Evolutionary conservation across 1,140 invertebrate species (phyloP).

Genomic region (Panulirus ornatus): DNA sequence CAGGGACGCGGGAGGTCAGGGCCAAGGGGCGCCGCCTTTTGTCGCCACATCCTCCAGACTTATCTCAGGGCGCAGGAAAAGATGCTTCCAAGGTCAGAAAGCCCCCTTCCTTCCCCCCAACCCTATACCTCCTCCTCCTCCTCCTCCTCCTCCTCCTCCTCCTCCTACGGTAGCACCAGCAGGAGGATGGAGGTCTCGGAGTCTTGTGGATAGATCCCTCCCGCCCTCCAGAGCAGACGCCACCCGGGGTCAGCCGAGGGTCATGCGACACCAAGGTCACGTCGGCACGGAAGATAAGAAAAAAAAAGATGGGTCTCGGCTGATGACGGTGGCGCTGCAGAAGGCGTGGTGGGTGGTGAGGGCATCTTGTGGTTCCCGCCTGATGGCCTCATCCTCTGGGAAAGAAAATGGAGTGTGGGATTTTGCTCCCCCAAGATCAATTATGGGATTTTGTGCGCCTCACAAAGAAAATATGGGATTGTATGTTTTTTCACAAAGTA

Average conservation of each 20-base stretch:
- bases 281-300: neutral
- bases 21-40: neutral
- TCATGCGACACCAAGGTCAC: neutral
- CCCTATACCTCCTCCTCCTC: too few relatives aligned
- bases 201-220: neutral
- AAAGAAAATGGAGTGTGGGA: too few relatives aligned
- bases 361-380: too few relatives aligned
- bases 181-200: neutral
- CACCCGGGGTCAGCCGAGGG: neutral
- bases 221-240: neutral
- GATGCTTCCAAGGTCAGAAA: constrained; percentile 16
- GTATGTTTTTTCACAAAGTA: too few relatives aligned
- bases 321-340: neutral
- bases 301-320: neutral
- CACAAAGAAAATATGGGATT: too few relatives aligned
- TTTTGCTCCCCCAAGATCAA: too few relatives aligned
- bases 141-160: too few relatives aligned
- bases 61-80: constrained; percentile 15
- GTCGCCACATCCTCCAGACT: constrained; percentile 16
- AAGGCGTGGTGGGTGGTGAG: neutral
- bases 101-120: neutral
- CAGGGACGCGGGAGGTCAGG: neutral
- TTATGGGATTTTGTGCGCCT: too few relatives aligned
- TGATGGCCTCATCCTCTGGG: too few relatives aligned
- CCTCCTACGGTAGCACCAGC: too few relatives aligned